A percentile compares a stretch with the other conserved stretches of the same genome.
These are phyloP conservation scores for Bolinopsis microptera DNA, from an alignment of 37 sponge, comb jelly and placozoan species.

Conservation along the genomic window DNA sequence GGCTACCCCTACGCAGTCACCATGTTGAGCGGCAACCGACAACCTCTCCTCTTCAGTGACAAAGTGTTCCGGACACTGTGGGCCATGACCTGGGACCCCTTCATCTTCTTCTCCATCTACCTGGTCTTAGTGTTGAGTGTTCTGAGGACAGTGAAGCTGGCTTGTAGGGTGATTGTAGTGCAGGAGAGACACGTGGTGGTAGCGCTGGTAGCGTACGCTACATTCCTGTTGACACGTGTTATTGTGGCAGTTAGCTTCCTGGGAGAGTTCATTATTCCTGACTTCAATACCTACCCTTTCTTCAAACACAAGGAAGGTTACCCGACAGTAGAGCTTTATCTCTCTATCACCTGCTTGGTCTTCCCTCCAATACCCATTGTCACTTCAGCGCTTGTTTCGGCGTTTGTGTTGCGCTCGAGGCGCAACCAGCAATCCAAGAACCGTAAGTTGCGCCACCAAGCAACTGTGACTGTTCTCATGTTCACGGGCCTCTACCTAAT, in stretches of 20 bases:
- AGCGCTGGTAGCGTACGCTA: neutral
- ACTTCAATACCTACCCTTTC: slow-evolving; percentile 7
- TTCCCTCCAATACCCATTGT: slow-evolving; percentile 47
- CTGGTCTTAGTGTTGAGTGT: neutral
- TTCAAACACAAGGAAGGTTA: neutral
- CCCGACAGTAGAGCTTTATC: slow-evolving; percentile 1
- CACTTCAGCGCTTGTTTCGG: neutral
- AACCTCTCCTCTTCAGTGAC: neutral
- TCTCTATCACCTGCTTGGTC: neutral
- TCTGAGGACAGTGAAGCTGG: slow-evolving; percentile 15
- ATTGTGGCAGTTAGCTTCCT: neutral
- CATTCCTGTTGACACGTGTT: neutral
- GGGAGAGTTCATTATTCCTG: slow-evolving; percentile 1
- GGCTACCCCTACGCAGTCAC: neutral
- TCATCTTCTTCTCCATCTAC: slow-evolving; percentile 6
- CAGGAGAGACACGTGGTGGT: neutral
- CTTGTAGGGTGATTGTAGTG: neutral
- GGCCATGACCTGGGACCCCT: slow-evolving; percentile 48
- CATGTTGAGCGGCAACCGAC: neutral
- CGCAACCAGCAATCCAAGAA: neutral
- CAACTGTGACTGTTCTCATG: slow-evolving; percentile 42
- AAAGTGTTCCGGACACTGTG: neutral
- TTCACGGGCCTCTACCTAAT: slow-evolving; percentile 15
- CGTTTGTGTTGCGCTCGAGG: neutral
- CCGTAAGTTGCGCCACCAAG: neutral